A percentile compares a stretch with the other conserved stretches of the same genome.
These are phyloP conservation scores for Calliopum simillimum DNA, from an alignment of 2,888 invertebrate species.

Conservation along the genomic window DNA sequence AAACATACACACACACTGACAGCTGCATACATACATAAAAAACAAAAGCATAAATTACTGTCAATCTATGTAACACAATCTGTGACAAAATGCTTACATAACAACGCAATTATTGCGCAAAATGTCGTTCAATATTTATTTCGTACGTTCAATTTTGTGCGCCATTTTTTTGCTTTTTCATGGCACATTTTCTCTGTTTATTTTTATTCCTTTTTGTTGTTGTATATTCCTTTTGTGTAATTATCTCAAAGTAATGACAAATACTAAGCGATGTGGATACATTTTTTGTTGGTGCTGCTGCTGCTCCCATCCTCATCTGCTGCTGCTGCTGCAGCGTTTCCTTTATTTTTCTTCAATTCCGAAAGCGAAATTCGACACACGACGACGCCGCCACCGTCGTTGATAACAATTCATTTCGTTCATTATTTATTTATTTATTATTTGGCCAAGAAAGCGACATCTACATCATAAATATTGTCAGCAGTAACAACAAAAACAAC, in stretches of 20 bases:
- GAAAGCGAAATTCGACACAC: not conserved
- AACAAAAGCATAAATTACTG: not conserved
- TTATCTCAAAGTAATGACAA: slow-evolving; percentile 21
- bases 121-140: slow-evolving; percentile 25
- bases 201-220: not conserved
- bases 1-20: not conserved
- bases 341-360: not conserved
- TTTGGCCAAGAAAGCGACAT: slow-evolving; percentile 18
- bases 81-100: slow-evolving; percentile 10
- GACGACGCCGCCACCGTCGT: not conserved
- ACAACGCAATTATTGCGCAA: slow-evolving; percentile 21
- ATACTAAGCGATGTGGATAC: slow-evolving; percentile 5
- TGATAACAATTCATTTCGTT: slow-evolving; percentile 23
- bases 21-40: not conserved
- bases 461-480: slow-evolving; percentile 18
- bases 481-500: slow-evolving; percentile 1
- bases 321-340: too few relatives aligned
- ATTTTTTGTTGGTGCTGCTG: not conserved
- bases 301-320: not conserved
- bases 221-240: not conserved
- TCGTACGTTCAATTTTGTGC: not conserved
- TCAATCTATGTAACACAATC: slow-evolving; percentile 17
- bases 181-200: not conserved
- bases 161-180: too few relatives aligned
- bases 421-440: slow-evolving; percentile 24